phyloP scores from a whole-genome alignment of 1,140 invertebrate species.

The Eulimnadia texana region DNA sequence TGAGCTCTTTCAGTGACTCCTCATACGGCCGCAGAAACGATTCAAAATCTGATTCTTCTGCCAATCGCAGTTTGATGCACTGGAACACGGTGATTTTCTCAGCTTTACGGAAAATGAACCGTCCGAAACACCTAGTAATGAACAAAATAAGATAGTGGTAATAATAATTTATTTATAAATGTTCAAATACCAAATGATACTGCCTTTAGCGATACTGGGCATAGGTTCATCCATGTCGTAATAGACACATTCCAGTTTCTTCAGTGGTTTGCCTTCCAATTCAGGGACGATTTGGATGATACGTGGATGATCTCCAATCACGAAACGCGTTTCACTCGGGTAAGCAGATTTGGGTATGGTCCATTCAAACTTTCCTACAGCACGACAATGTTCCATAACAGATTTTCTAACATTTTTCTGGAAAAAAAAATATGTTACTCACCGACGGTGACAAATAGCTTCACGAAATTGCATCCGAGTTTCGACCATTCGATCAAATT shows the following conservation, averaged over 20 bases:
- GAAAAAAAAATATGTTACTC: too few species aligned
- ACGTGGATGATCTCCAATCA: background rate
- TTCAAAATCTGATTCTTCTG: background rate
- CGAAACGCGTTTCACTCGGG: background rate
- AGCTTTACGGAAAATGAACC: background rate
- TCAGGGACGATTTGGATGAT: background rate
- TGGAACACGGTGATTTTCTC: background rate
- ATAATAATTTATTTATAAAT: too few species aligned
- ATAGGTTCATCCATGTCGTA: background rate
- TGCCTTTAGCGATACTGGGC: too few species aligned
- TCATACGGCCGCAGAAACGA: background rate
- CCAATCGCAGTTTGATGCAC: background rate
- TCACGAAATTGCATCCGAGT: background rate
- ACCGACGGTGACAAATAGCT: background rate
- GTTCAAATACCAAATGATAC: too few species aligned
- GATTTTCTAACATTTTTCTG: too few species aligned
- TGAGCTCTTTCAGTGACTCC: background rate
- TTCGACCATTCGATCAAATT: background rate
- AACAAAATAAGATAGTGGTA: background rate
- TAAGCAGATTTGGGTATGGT: background rate
- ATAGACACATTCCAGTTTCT: background rate
- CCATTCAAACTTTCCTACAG: background rate
- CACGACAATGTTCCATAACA: background rate
- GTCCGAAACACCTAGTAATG: background rate
- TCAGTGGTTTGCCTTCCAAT: background rate